A percentile compares a stretch with the other conserved stretches of the same genome.
These are phyloP conservation scores for Catocala fraxini DNA, from an alignment of 2,888 invertebrate genomes.

Conservation along the genomic window DNA sequence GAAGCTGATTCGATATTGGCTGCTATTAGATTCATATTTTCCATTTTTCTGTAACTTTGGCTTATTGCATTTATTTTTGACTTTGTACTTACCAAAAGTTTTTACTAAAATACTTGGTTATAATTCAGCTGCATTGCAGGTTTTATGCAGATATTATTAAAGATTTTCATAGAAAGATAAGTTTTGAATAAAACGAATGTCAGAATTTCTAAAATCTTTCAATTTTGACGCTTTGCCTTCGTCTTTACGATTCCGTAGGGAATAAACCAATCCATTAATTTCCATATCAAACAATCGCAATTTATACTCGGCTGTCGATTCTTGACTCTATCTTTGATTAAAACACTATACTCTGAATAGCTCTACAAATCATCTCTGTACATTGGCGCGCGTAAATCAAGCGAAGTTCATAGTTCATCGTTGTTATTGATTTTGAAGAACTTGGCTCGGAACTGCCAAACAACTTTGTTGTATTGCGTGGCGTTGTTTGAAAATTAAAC, in stretches of 20 bases:
- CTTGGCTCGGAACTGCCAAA: conserved; percentile 2
- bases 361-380: conserved; percentile 18
- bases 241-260: not conserved
- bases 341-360: conserved; percentile 8
- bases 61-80: too few relatives aligned
- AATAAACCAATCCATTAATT: conserved; percentile 1
- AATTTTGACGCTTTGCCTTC: too few relatives aligned
- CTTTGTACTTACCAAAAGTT: too few relatives aligned
- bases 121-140: too few relatives aligned
- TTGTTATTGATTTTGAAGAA: conserved; percentile 1
- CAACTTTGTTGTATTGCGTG: not conserved
- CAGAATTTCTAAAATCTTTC: too few relatives aligned
- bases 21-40: not conserved
- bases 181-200: too few relatives aligned
- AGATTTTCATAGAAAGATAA: too few relatives aligned
- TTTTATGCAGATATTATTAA: too few relatives aligned
- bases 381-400: conserved; percentile 13
- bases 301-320: conserved; percentile 4
- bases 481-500: not conserved
- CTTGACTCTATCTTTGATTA: conserved; percentile 12
- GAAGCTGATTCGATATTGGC: too few relatives aligned
- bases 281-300: conserved; percentile 15
- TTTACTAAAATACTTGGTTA: too few relatives aligned
- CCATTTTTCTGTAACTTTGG: too few relatives aligned
- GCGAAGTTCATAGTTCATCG: conserved; percentile 4